Conservation (phyloP, 2,888 invertebrate genomes). For the Rhagonycha fulva region DNA sequence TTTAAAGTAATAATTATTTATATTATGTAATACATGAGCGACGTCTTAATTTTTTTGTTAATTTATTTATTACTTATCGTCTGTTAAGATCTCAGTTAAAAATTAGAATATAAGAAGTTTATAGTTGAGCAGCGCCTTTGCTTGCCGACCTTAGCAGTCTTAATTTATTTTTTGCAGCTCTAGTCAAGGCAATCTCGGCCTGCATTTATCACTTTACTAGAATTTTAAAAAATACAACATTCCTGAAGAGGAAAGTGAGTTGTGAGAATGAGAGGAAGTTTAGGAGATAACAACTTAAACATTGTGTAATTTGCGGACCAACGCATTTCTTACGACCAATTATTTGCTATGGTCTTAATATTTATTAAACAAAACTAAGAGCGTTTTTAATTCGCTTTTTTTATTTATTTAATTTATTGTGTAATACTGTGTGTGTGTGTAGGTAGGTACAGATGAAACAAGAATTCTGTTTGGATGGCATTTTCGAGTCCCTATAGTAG, state of each 20-base stretch:
- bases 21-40: background rate
- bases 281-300: background rate
- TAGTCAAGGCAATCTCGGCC: conserved; percentile 45
- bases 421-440: background rate
- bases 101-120: conserved; percentile 27
- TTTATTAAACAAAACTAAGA: conserved; percentile 50
- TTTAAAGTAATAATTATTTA: background rate
- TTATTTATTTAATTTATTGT: background rate
- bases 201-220: conserved; percentile 23
- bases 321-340: conserved; percentile 44
- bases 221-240: conserved; percentile 51
- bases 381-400: conserved; percentile 28
- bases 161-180: conserved; percentile 44
- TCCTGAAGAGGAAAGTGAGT: conserved; percentile 50
- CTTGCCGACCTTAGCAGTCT: conserved; percentile 43
- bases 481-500: background rate
- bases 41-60: background rate
- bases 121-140: conserved; percentile 45
- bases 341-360: conserved; percentile 44
- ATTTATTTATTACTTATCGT: conserved; percentile 24
- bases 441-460: background rate
- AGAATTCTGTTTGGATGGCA: background rate
- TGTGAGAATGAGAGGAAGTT: background rate
- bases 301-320: conserved; percentile 54
- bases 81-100: conserved; percentile 31